A percentile compares a stretch with the other conserved stretches of the same genome.
Evolutionary conservation across 2,113 vertebrate species (phyloP).

Genomic region (Takifugu flavidus): DNA sequence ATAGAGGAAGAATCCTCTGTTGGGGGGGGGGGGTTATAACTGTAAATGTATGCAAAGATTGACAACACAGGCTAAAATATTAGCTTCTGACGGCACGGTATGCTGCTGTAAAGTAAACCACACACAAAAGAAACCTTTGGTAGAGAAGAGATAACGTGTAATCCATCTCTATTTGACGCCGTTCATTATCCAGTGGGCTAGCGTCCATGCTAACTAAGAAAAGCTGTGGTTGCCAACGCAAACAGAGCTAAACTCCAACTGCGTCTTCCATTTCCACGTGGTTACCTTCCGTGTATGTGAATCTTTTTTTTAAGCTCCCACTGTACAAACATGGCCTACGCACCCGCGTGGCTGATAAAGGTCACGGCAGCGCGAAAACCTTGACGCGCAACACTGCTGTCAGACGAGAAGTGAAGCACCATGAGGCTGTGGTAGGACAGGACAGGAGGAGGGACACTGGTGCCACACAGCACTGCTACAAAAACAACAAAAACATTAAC

Average conservation of each 20-base stretch:
- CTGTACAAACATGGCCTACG: not conserved
- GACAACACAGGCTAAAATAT: too few relatives aligned
- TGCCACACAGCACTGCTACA: slow-evolving; percentile 77
- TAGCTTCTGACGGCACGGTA: too few relatives aligned
- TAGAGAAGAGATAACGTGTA: not conserved
- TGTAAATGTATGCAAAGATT: too few relatives aligned
- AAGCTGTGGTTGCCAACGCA: not conserved
- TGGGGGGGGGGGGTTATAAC: too few relatives aligned
- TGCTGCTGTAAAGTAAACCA: too few relatives aligned
- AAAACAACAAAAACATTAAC: not conserved
- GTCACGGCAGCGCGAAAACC: slow-evolving; percentile 76
- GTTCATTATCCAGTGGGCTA: not conserved
- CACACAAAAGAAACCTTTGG: too few relatives aligned
- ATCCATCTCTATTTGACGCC: not conserved
- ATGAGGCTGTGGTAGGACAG: slow-evolving; percentile 75
- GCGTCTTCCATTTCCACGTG: too few relatives aligned
- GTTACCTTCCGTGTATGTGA: not conserved
- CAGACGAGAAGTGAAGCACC: slow-evolving; percentile 76
- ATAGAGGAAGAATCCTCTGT: too few relatives aligned
- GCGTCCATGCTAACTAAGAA: not conserved
- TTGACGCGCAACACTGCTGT: slow-evolving; percentile 66
- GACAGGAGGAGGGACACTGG: slow-evolving; percentile 65
- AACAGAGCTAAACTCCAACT: too few relatives aligned
- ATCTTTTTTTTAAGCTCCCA: not conserved
- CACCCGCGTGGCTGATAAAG: slow-evolving; percentile 77